A percentile compares a stretch with the other conserved stretches of the same genome.
Conservation (phyloP, 1,140 invertebrate species). For the Neodiprion virginianus region DNA sequence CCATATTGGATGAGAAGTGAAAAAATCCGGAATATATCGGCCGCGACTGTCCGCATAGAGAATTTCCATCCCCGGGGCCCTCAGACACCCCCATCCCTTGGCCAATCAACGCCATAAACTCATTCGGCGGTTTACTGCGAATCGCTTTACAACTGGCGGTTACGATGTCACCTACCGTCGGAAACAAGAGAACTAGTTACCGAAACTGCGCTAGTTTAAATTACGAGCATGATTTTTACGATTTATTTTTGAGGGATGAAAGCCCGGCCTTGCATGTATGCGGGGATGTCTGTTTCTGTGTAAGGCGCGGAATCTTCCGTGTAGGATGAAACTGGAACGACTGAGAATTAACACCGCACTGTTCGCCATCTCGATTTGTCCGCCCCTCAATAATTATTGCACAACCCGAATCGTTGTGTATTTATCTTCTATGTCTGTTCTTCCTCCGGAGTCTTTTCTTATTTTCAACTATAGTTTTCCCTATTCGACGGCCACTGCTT, state of each 20-base stretch:
- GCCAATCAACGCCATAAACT: constrained; percentile 63
- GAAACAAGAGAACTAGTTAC: constrained; percentile 55
- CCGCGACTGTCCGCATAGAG: neutral
- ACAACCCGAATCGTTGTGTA: neutral
- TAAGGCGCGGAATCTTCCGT: too few species aligned
- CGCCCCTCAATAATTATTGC: neutral
- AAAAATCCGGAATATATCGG: neutral
- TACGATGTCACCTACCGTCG: constrained; percentile 38
- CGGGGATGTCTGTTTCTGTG: constrained; percentile 26
- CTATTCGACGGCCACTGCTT: too few species aligned
- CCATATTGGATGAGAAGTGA: neutral
- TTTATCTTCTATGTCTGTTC: neutral
- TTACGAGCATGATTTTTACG: constrained; percentile 51
- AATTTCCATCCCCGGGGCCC: neutral
- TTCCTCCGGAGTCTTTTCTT: too few species aligned
- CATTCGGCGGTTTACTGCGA: constrained; percentile 58
- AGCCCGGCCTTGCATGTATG: constrained; percentile 24
- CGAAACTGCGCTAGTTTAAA: constrained; percentile 61
- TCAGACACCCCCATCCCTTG: constrained; percentile 5
- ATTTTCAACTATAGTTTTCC: too few species aligned
- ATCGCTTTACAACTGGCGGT: constrained; percentile 60
- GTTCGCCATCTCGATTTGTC: neutral
- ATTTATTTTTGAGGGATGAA: constrained; percentile 54
- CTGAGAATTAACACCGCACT: neutral
- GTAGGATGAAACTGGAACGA: neutral